Evolutionary conservation across 2,888 invertebrate species (phyloP).

Genomic region (Mesorhabditis spiculigera): DNA sequence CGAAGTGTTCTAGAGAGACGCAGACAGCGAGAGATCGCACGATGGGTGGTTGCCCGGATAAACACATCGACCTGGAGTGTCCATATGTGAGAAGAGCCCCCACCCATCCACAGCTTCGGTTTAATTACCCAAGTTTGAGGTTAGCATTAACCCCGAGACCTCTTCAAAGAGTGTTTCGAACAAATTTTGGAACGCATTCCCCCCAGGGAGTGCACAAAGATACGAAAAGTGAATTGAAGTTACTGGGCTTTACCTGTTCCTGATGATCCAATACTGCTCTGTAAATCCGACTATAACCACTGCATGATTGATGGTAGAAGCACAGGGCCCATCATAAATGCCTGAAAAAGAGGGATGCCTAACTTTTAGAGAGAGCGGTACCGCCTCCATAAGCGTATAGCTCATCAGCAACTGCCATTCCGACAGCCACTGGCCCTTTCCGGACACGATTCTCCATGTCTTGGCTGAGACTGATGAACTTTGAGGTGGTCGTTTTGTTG

Average conservation of each 20-base stretch:
- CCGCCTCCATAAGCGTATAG: conserved; percentile 81
- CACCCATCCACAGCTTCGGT: too few relatives aligned
- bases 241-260: conserved; percentile 18
- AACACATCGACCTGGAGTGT: too few relatives aligned
- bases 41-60: too few relatives aligned
- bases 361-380: not conserved
- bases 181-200: too few relatives aligned
- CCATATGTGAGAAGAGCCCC: too few relatives aligned
- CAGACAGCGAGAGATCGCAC: too few relatives aligned
- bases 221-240: not conserved
- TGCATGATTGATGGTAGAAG: conserved; percentile 30
- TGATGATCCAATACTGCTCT: conserved; percentile 32
- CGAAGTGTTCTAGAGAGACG: too few relatives aligned
- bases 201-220: not conserved
- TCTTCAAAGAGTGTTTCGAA: too few relatives aligned
- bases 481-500: not conserved
- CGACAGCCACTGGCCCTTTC: conserved; percentile 29
- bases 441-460: conserved; percentile 24
- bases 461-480: conserved; percentile 5
- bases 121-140: too few relatives aligned
- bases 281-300: conserved; percentile 36
- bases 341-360: conserved; percentile 12
- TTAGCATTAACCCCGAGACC: too few relatives aligned
- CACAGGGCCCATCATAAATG: conserved; percentile 31
- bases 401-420: conserved; percentile 73